phyloP scores from a whole-genome alignment of 2,797 vertebrate species.

The Malurus leucopterus region DNA sequence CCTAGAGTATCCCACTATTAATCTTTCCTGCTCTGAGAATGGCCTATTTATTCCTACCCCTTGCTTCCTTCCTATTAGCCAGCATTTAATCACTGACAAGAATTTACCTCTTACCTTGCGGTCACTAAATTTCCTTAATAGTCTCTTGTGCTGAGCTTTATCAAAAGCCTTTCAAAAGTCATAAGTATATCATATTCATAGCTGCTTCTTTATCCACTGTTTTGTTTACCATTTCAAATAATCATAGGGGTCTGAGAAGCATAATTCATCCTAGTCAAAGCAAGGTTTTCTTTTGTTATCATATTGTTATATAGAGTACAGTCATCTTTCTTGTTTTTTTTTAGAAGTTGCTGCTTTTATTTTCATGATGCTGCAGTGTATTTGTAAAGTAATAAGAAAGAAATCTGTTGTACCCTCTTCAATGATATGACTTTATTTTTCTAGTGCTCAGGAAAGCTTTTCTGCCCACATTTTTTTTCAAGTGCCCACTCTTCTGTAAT shows the following conservation, averaged over 20 bases:
- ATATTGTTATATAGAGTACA: not conserved
- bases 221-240: slow-evolving; percentile 21
- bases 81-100: slow-evolving; percentile 40
- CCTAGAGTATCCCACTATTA: not conserved
- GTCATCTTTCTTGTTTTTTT: not conserved
- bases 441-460: not conserved
- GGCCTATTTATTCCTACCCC: not conserved
- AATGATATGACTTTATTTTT: not conserved
- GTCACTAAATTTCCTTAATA: slow-evolving; percentile 41
- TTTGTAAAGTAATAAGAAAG: not conserved
- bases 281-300: not conserved
- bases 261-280: not conserved
- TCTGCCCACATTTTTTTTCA: not conserved
- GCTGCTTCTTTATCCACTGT: not conserved
- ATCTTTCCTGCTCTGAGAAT: not conserved
- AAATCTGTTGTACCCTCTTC: not conserved
- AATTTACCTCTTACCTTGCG: slow-evolving; percentile 23
- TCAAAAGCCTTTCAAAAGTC: slow-evolving; percentile 34
- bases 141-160: slow-evolving; percentile 25
- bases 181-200: not conserved
- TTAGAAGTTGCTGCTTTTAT: not conserved
- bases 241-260: not conserved
- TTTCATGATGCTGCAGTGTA: not conserved
- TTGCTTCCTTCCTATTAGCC: slow-evolving; percentile 13
- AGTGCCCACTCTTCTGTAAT: not conserved